These are phyloP conservation scores for Sebastes steindachneri DNA, from an alignment of 2,797 vertebrate species.

Conservation along the genomic window DNA sequence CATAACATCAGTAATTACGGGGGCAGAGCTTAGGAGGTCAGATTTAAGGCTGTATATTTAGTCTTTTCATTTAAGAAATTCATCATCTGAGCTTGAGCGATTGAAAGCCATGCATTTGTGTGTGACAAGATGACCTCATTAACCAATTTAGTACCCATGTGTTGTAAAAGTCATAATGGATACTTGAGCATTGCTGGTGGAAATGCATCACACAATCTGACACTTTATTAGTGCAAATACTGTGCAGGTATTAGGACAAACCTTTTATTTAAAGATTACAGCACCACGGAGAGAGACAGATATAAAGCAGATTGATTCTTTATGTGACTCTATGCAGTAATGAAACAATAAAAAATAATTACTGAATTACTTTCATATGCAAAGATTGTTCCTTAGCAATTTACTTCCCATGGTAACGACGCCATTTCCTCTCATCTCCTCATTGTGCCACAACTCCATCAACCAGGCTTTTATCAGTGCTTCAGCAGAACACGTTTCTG, in stretches of 20 bases:
- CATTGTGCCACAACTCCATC: conserved; percentile 31
- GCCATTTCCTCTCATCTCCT: conserved; percentile 40
- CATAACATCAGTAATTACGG: background rate
- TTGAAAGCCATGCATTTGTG: background rate
- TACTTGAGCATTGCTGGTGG: background rate
- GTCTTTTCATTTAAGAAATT: background rate
- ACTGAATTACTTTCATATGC: conserved; percentile 8
- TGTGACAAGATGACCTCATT: background rate
- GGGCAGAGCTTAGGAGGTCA: background rate
- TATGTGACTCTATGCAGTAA: background rate
- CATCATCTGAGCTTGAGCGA: background rate
- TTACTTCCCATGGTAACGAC: conserved; percentile 7
- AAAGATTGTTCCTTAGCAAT: conserved; percentile 17
- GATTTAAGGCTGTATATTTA: background rate
- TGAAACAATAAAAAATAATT: background rate
- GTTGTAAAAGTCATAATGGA: background rate
- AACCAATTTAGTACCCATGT: background rate
- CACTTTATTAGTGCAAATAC: background rate
- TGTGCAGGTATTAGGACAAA: background rate
- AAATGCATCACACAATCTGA: background rate
- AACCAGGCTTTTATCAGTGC: conserved; percentile 54
- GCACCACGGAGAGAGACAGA: background rate
- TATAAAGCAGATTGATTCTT: background rate
- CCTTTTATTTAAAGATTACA: background rate
- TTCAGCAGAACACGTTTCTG: conserved; percentile 51